A percentile compares a stretch with the other conserved stretches of the same genome.
Conservation (phyloP, 2,113 vertebrate species). For the Lophius piscatorius region DNA sequence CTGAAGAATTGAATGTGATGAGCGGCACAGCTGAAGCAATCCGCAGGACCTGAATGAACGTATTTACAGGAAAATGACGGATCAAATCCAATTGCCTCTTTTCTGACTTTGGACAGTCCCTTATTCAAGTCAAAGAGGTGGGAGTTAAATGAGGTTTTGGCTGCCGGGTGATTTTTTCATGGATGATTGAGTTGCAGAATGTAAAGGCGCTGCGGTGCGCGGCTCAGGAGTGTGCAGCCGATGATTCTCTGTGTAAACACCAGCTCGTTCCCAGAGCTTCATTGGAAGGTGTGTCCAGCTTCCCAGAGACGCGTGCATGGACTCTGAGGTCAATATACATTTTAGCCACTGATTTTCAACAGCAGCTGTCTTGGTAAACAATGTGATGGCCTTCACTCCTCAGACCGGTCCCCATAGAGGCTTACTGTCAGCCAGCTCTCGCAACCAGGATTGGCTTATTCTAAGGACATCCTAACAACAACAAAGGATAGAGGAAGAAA, state of each 20-base stretch:
- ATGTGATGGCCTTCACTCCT: conserved; percentile 2
- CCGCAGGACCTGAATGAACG: conserved; percentile 44
- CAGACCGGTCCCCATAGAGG: conserved; percentile 1
- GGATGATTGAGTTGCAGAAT: conserved; percentile 43
- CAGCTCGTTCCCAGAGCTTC: neutral
- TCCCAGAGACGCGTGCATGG: neutral
- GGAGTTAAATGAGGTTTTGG: conserved; percentile 70
- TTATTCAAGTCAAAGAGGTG: conserved; percentile 55
- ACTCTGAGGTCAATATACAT: conserved; percentile 7
- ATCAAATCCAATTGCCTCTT: conserved; percentile 68
- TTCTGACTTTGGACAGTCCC: conserved; percentile 52
- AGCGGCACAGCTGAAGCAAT: conserved; percentile 57
- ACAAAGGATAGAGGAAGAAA: conserved; percentile 25
- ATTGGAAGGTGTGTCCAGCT: neutral
- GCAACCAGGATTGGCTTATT: conserved; percentile 15
- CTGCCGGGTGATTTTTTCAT: conserved; percentile 40
- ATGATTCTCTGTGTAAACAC: conserved; percentile 24
- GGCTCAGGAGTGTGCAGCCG: conserved; percentile 10
- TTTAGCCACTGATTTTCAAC: conserved; percentile 26
- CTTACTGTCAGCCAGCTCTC: conserved; percentile 27
- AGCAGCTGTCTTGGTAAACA: conserved; percentile 19
- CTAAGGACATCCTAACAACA: conserved; percentile 4
- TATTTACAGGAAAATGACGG: conserved; percentile 65
- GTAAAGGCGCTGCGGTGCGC: conserved; percentile 27
- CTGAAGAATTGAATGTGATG: conserved; percentile 61